Base-by-base conservation (phyloP, 2,888 invertebrate species). In the Lasioglossum lativentre region DNA sequence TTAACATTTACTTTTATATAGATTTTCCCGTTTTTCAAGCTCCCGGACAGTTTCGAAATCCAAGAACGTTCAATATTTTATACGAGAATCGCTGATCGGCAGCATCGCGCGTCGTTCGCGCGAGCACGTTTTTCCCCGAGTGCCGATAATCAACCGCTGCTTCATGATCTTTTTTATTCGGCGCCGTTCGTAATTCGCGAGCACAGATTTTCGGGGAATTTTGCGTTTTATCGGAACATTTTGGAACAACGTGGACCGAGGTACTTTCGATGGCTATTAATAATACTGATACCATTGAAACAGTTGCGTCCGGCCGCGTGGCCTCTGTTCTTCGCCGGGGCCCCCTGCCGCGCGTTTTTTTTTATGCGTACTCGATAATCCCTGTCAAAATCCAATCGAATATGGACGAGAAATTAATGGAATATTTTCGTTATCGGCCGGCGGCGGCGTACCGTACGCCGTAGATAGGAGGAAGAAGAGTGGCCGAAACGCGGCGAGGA, bases 351-450 rank as follows among this genome's bases (percentile, higher is more conserved):
- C 27, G 1, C 5, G 2, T 16, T 42, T 72, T 86, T 86, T 85
- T 85, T 78, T 79, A 70, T 56, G 86, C 34, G 85, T 86, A 63
- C 68, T 47, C 87, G 86, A 87, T 87, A 87, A 87, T 87, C 87
- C 83, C 78, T 75, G 78, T 83, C 83, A 83, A 86, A 83, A 86
- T 83, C 83, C 75, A 75, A 86, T 80, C 87, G 87, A 80, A 76
- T 76, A 78, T 71, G 83, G 80, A 70, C 80, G 80, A 75, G 86
- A 78, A 86, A 87, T 87, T 87, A 87, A 87, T 87, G 86, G 87
- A 87, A 87, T 87, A 87, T 87, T 80, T 83, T 83, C 83, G 87
- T 87, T 87, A 87, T 87, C 87, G 68, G 83, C 59, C 80, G 80
- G 40, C 80, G 83, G 52, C 80, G 80, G 40, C 80, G 40, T 75